These are phyloP conservation scores for Hyperoodon ampullatus DNA, from an alignment of 2,113 vertebrate genomes.

Conservation along the genomic window DNA sequence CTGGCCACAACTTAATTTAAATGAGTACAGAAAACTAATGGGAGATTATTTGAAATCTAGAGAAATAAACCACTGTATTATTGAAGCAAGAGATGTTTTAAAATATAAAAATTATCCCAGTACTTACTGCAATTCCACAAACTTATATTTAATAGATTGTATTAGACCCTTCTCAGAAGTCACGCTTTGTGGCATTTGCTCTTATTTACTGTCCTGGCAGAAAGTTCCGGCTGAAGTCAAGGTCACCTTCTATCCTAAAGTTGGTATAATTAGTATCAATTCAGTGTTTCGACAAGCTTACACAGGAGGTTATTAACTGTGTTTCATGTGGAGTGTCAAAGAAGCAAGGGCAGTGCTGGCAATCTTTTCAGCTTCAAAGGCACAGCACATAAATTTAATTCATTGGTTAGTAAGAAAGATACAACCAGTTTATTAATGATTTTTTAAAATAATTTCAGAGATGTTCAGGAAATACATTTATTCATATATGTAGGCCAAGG, in stretches of 20 bases:
- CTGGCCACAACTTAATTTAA: conserved; percentile 36
- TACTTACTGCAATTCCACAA: conserved; percentile 62
- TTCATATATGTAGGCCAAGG: not conserved
- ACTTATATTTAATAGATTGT: conserved; percentile 72
- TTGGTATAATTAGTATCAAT: conserved; percentile 86
- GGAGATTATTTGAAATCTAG: conserved; percentile 48
- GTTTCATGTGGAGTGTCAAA: conserved; percentile 83
- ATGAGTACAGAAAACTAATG: conserved; percentile 28
- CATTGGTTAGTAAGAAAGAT: conserved; percentile 75
- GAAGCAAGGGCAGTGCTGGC: conserved; percentile 74
- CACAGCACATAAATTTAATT: conserved; percentile 80
- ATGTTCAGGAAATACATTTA: conserved; percentile 61
- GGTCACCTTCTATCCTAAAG: conserved; percentile 81
- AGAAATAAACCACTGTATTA: conserved; percentile 52
- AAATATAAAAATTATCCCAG: conserved; percentile 58
- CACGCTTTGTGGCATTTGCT: conserved; percentile 68
- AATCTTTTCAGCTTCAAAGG: conserved; percentile 85
- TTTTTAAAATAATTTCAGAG: conserved; percentile 73
- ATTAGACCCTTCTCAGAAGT: conserved; percentile 75
- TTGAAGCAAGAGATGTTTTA: conserved; percentile 58
- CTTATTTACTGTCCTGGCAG: conserved; percentile 77
- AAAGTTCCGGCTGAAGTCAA: conserved; percentile 77
- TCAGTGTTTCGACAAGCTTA: conserved; percentile 79
- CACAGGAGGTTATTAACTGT: conserved; percentile 82
- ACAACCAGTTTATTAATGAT: conserved; percentile 80